A percentile compares a stretch with the other conserved stretches of the same genome.
These are phyloP conservation scores for Indri indri DNA, from an alignment of 2,113 vertebrate species.

Conservation along the genomic window DNA sequence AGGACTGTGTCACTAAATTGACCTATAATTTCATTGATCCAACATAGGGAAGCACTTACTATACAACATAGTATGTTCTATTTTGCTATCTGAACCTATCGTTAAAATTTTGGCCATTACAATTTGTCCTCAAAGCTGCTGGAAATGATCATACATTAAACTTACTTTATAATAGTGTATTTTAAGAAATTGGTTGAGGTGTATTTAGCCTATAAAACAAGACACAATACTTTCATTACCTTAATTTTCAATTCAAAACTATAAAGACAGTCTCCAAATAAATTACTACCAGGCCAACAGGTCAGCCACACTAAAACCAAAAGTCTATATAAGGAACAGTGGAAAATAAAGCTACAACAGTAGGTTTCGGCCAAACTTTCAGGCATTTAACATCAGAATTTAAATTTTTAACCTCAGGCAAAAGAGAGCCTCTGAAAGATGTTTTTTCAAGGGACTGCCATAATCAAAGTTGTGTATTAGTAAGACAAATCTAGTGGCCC, in stretches of 20 bases:
- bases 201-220: not conserved
- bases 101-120: not conserved
- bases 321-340: not conserved
- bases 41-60: not conserved
- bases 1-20: not conserved
- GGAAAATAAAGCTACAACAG: not conserved
- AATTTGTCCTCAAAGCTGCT: not conserved
- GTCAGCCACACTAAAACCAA: not conserved
- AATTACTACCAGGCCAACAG: conserved; percentile 21
- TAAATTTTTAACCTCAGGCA: not conserved
- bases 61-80: not conserved
- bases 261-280: conserved; percentile 1
- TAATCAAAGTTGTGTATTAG: not conserved
- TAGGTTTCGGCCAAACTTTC: not conserved
- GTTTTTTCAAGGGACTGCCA: not conserved
- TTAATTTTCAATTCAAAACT: conserved; percentile 26
- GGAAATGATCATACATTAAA: not conserved
- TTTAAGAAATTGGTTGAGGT: not conserved
- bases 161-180: not conserved
- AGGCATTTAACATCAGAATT: not conserved
- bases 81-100: not conserved
- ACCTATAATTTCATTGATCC: not conserved
- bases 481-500: not conserved
- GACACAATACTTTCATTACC: not conserved
- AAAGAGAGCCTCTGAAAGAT: not conserved